Evolutionary conservation across 1,140 invertebrate genomes (phyloP), one percentile per base, ranked within the genome.

Genomic region (Drosophila guanche): DNA sequence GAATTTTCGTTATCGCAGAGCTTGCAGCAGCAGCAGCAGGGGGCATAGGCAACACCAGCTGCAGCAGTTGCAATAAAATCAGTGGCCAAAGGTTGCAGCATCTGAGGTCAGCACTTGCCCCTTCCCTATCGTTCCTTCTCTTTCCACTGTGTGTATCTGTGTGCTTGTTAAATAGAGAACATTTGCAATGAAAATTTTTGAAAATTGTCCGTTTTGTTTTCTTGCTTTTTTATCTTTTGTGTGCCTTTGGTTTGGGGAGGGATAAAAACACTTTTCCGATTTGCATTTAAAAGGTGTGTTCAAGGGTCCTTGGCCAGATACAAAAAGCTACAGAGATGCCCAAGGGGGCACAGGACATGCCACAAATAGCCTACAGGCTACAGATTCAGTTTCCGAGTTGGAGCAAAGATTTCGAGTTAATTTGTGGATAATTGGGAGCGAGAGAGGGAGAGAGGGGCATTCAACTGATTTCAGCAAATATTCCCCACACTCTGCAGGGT

Each of bases 1-100:
- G 62, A 80, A 86, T 86, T 86, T 84, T 80, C 72, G 81, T 86
- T 86, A 86, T 86, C 81, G 83, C 77, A 79, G 59, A 58, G 62
- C 72, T 79, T 84, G 79, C 79, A 83, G 81, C 81, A 81, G 81
- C 75, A 69, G 70, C 73, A 58, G 72, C 68, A 65, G 70, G 80
- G 72, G 76, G 80, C 74, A 63, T 63, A 59, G 57, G 72, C 72
- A 68, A 63, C 78, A 68, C 69, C 81, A 86, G 73, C 77, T 84
- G 79, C 78, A 81, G 63, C 77, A 81, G 79, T 61, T 81, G 79
- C 79, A 84, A 84, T 88, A 86, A 86, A 86, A 86, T 86, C 81
- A 86, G 81, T 88, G 81, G 81, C 81, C 81, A 86, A 86, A 86
- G 81, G 81, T 81, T 85, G 81, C 75, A 72, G 73, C 81, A 86